Base-by-base conservation (phyloP, 1,140 invertebrate genomes). In the Drosophila ficusphila region DNA sequence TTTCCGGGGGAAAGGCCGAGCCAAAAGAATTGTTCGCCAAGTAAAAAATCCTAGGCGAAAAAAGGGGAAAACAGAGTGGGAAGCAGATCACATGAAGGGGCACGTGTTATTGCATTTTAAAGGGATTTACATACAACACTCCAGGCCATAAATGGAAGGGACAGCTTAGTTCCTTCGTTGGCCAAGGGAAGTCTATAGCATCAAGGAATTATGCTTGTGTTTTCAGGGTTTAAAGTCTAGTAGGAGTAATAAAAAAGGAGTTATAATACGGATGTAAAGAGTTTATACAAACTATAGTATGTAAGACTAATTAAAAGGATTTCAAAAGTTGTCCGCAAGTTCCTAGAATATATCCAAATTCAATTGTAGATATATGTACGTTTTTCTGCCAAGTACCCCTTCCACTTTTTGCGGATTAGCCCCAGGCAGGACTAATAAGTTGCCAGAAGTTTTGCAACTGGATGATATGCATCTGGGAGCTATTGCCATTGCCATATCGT, bases 401-500 rank as follows among this genome's bases (percentile, higher is more conserved):
- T 31, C n/a, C 23, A 33, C 21, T 25, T 51, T 42, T 36, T 52
- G 62, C 47, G 42, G 52, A 67, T 76, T 82, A 53, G 7, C 9
- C 42, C 4, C 60, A 79, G 38, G 65, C 56, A 52, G 41, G 54
- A 54, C 58, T 72, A 73, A 77, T 77, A 82, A 77, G 72, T 76
- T 52, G 62, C 25, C 12, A 14, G 19, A 67, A 67, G 25, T 67
- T 65, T 42, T 65, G 56, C 39, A 52, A 44, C 18, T 72, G 52
- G 68, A 44, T 64, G 79, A 77, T 61, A 48, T 81, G 52, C 53
- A 69, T 61, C 57, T 79, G 39, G 57, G 42, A 54, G 73, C 72
- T 73, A 77, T 81, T 73, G 82, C 76, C 67, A 77, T 81, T 73
- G 82, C 76, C 67, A 75, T 70, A 76, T 78, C 69, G 85, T 74